Base-by-base conservation (phyloP, 2,797 vertebrate species). In the Petrocephalus sullivani region DNA sequence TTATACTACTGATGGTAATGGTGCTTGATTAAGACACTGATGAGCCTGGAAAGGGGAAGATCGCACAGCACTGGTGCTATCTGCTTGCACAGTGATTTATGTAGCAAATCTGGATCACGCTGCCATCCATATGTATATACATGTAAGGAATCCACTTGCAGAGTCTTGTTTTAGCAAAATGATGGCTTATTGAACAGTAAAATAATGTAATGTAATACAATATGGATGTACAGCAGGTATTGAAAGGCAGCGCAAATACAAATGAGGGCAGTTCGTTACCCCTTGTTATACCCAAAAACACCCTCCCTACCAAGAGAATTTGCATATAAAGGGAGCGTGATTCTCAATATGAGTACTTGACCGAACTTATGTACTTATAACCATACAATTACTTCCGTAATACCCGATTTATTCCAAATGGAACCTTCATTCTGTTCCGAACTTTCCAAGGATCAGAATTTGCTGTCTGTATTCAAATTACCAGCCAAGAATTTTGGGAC, bases 21-120 rank as follows among this genome's bases (percentile, higher is more conserved):
- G 84, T 37, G 84, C 53, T 23, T 85, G 84, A 85, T 85, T 85
- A 85, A 37, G 21, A 16, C 56, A 41, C 84, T 85, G 84, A 85
- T 85, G 84, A 85, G 56, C 19, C 56, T 37, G 84, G 53, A 53
- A 56, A 58, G 53, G 84, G 84, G 58, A 57, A 85, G n/a, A 85
- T 46, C 16, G 19, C 28, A 58, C 51, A 54, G 49, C 82, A 56
- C 46, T 49, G n/a, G 23, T 56, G 71, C 33, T 78, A 2, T 78
- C 14, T 46, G 37, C 37, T 46, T 19, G 71, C 6, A 6, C 37
- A 7, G 71, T 78, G 71, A 78, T 41, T 46, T 46, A 78, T 78
- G 5, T 78, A 46, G 33, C 71, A 46, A 46, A 41, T 46, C 14
- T 78, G 71, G 37, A 78, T 78, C 33, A 78, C 14, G 5, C 37